Evolutionary conservation across 2,113 vertebrate genomes (phyloP), one percentile per base, ranked within the genome.

Genomic region (Pygoscelis adeliae): DNA sequence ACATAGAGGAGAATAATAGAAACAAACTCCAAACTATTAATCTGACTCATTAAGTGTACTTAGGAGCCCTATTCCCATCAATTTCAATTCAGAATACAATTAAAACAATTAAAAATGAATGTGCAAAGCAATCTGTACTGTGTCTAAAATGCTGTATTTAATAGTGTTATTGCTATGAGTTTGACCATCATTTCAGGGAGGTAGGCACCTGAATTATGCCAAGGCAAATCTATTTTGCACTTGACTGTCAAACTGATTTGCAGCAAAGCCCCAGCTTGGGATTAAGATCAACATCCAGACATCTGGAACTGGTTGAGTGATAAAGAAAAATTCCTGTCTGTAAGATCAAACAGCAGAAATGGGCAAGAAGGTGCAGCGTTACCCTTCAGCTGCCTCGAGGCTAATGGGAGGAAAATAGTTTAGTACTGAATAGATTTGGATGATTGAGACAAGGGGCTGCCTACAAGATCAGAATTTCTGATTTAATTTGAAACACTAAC

Each of bases 191-290:
- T 96, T 88, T 89, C 58, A 42, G 73, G 22, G 53, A 89, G 40
- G 46, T 73, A 70, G 29, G 59, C 50, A 90, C 42, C 36, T 92
- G 82, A 90, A 87, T 89, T 89, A 93, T 69, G 52, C 65, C 81
- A 79, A 85, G 62, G 52, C 61, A 86, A 88, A 90, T 69, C 79
- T 88, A 7, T 78, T 93, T 91, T 70, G 62, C 49, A 27, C 46
- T 94, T 77, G 61, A 34, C 84, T 83, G 67, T 92, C 74, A 90
- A 91, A 86, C 29, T 66, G 82, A 93, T 96, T 91, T 87, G 74
- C 84, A 85, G 66, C 87, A 97, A 91, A 93, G 49, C 34, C 47
- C 56, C 82, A 87, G 62, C 22, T 78, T 85, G 87, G 73, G 77
- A 93, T 91, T 85, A 79, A 85, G 40, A 94, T 93, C 73, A 59